These are phyloP conservation scores for Gnathonemus echidnorhynchus DNA, from an alignment of 2,113 vertebrate genomes.

Conservation along the genomic window DNA sequence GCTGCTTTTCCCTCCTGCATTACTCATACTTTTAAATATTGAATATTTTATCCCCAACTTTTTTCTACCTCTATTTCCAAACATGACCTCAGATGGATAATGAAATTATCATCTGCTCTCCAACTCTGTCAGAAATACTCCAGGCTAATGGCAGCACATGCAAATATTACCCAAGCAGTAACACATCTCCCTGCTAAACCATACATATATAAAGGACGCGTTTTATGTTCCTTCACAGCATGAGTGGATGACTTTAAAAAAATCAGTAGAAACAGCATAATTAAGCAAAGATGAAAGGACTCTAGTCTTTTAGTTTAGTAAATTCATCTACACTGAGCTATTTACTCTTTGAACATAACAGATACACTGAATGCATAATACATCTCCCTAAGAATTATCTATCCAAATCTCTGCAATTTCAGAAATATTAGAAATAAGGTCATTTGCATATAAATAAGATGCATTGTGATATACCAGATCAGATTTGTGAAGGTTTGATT, in stretches of 20 bases:
- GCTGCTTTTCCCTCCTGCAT: neutral
- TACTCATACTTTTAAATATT: neutral
- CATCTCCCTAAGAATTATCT: neutral
- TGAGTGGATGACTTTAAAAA: too few relatives aligned
- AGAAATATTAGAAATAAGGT: neutral
- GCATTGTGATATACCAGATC: constrained; percentile 69
- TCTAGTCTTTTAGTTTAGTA: neutral
- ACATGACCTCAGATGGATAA: neutral
- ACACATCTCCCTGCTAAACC: neutral
- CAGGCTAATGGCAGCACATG: neutral
- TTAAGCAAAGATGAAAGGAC: too few relatives aligned
- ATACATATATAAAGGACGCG: neutral
- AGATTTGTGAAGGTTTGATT: constrained; percentile 55
- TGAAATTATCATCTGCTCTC: neutral
- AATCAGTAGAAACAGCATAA: too few relatives aligned
- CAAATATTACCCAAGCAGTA: neutral
- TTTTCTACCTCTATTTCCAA: neutral
- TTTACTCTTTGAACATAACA: neutral
- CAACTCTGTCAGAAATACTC: neutral
- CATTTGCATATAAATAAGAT: neutral
- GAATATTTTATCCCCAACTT: neutral
- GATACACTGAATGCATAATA: neutral
- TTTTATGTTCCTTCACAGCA: too few relatives aligned
- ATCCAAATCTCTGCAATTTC: neutral
- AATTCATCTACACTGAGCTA: neutral